These are phyloP conservation scores for Drosophila jambulina DNA, from an alignment of 1,140 invertebrate genomes.

Conservation along the genomic window DNA sequence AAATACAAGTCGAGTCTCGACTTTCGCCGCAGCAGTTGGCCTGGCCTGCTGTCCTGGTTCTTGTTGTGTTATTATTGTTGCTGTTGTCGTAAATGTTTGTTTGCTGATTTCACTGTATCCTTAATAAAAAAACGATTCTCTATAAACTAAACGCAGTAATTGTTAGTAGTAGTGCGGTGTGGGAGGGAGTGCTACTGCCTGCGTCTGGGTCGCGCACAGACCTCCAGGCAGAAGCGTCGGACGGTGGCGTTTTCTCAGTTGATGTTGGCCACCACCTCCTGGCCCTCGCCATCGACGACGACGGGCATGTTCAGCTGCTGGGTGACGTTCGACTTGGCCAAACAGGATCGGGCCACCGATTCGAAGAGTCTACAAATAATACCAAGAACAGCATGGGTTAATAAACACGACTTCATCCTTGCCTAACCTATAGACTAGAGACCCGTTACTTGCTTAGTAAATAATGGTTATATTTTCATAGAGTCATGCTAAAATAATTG, in stretches of 20 bases:
- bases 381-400: slow-evolving; percentile 1
- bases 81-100: slow-evolving; percentile 14
- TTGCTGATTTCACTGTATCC: slow-evolving; percentile 66
- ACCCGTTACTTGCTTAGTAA: slow-evolving; percentile 27
- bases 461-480: slow-evolving; percentile 36
- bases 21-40: slow-evolving; percentile 30
- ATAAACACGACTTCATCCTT: background rate
- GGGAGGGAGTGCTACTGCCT: slow-evolving; percentile 20
- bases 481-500: slow-evolving; percentile 41
- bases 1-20: slow-evolving; percentile 59
- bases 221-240: slow-evolving; percentile 55
- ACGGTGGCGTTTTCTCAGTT: slow-evolving; percentile 70
- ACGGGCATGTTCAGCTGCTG: slow-evolving; percentile 79
- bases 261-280: slow-evolving; percentile 71
- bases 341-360: slow-evolving; percentile 96
- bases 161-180: slow-evolving; percentile 49
- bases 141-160: slow-evolving; percentile 70
- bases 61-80: slow-evolving; percentile 22
- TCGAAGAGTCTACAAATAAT: slow-evolving; percentile 92
- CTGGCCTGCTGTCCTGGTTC: slow-evolving; percentile 30
- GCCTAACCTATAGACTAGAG: background rate
- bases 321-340: slow-evolving; percentile 89
- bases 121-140: slow-evolving; percentile 70
- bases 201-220: slow-evolving; percentile 53
- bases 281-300: slow-evolving; percentile 72